Evolutionary conservation across 1,140 invertebrate species (phyloP).

Genomic region (Cardiocondyla obscurior): DNA sequence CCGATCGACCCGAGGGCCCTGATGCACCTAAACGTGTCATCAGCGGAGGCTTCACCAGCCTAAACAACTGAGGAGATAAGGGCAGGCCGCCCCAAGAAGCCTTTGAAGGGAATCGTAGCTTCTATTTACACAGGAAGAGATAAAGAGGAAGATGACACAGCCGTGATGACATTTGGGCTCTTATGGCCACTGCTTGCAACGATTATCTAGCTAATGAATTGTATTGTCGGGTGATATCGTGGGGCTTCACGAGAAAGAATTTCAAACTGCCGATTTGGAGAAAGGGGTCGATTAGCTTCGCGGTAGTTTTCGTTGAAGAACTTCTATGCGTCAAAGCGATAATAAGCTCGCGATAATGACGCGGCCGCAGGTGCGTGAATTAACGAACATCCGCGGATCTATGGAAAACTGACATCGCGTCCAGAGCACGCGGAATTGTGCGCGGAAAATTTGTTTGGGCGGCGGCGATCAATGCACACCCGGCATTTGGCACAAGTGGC

Average conservation of each 20-base stretch:
- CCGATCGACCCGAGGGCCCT: slow-evolving; percentile 39
- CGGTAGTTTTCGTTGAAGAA: not conserved
- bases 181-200: not conserved
- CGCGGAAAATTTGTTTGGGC: slow-evolving; percentile 20
- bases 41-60: slow-evolving; percentile 61
- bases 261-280: not conserved
- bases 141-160: slow-evolving; percentile 60
- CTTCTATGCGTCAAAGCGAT: not conserved
- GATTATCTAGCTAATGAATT: slow-evolving; percentile 40
- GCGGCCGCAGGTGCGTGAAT: not conserved
- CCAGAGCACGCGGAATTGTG: slow-evolving; percentile 1
- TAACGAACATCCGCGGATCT: slow-evolving; percentile 27
- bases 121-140: slow-evolving; percentile 57
- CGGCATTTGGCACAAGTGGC: not conserved
- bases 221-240: slow-evolving; percentile 52
- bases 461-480: not conserved
- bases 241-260: slow-evolving; percentile 34
- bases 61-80: slow-evolving; percentile 73
- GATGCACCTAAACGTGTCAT: slow-evolving; percentile 63
- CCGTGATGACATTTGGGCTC: slow-evolving; percentile 56
- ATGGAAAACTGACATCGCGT: not conserved
- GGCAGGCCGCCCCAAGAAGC: slow-evolving; percentile 61
- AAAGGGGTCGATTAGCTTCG: not conserved
- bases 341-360: not conserved
- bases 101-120: slow-evolving; percentile 39